Evolutionary conservation across 2,113 vertebrate species (phyloP).

Genomic region (Xiphophorus couchianus): DNA sequence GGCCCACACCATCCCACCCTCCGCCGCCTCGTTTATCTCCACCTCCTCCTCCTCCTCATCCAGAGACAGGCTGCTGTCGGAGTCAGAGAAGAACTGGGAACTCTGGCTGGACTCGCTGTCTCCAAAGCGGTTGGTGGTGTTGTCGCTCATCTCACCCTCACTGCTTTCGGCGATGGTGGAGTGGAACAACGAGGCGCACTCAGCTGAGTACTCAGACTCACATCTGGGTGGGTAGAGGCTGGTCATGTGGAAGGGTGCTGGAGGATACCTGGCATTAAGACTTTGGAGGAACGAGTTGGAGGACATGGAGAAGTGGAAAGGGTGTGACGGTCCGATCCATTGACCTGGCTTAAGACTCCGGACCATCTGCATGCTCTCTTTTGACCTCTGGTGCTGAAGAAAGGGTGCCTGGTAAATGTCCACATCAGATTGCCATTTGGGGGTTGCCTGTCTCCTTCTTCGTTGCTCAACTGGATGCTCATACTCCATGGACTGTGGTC

Average conservation of each 20-base stretch:
- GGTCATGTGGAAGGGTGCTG: constrained; percentile 55
- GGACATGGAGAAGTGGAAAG: constrained; percentile 59
- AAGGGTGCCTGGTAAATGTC: constrained; percentile 69
- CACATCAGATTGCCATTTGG: constrained; percentile 80
- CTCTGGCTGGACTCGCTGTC: constrained; percentile 89
- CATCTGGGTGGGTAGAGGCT: constrained; percentile 72
- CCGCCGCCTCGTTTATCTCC: constrained; percentile 63
- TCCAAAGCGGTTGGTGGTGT: constrained; percentile 87
- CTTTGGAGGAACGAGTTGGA: constrained; percentile 68
- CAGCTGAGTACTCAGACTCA: constrained; percentile 86
- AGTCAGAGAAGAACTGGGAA: constrained; percentile 72
- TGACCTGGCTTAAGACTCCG: constrained; percentile 65
- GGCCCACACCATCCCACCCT: constrained; percentile 81
- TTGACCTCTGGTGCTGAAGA: constrained; percentile 56
- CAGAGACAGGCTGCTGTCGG: constrained; percentile 74
- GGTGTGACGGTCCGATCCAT: constrained; percentile 56
- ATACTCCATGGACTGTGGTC: constrained; percentile 54
- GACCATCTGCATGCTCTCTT: constrained; percentile 60
- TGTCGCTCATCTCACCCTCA: constrained; percentile 87
- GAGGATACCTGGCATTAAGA: constrained; percentile 74
- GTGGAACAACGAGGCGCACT: constrained; percentile 84
- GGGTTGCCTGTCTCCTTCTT: constrained; percentile 79
- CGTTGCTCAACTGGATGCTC: constrained; percentile 39
- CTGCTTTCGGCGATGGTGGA: constrained; percentile 89
- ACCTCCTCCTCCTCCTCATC: constrained; percentile 74